Conservation (phyloP, 1,140 invertebrate genomes). For the Hermetia illucens region DNA sequence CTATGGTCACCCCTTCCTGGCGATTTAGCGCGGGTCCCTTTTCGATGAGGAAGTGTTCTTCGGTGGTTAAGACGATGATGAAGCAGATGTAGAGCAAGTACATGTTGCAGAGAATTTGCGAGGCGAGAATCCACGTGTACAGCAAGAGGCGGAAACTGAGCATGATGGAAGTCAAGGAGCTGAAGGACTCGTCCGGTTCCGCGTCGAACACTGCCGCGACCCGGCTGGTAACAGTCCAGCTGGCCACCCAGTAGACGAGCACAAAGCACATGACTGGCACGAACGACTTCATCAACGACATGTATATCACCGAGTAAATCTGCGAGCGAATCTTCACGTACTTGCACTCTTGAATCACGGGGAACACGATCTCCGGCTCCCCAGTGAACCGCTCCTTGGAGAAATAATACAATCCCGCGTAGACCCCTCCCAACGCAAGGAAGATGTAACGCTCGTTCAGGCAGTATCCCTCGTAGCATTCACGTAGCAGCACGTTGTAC, state of each 20-base stretch:
- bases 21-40: slow-evolving; percentile 14
- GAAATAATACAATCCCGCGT: slow-evolving; percentile 53
- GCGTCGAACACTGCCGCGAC: slow-evolving; percentile 13
- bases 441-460: slow-evolving; percentile 41
- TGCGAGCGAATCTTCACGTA: slow-evolving; percentile 44
- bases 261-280: slow-evolving; percentile 43
- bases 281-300: slow-evolving; percentile 39
- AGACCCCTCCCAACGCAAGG: slow-evolving; percentile 47
- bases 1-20: slow-evolving; percentile 27
- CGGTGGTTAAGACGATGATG: slow-evolving; percentile 51
- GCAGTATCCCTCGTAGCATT: slow-evolving; percentile 23
- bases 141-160: slow-evolving; percentile 35
- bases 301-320: slow-evolving; percentile 37
- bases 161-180: slow-evolving; percentile 12
- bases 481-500: slow-evolving; percentile 24
- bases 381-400: slow-evolving; percentile 36
- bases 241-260: slow-evolving; percentile 13
- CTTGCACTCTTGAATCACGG: slow-evolving; percentile 50
- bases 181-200: slow-evolving; percentile 15
- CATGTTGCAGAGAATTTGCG: slow-evolving; percentile 49
- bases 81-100: slow-evolving; percentile 53
- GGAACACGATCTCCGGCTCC: slow-evolving; percentile 43
- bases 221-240: slow-evolving; percentile 8
- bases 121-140: slow-evolving; percentile 49
- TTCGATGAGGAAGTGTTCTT: slow-evolving; percentile 42